phyloP scores from a whole-genome alignment of 2,888 invertebrate genomes.

The Brachynemurus nebulosus region DNA sequence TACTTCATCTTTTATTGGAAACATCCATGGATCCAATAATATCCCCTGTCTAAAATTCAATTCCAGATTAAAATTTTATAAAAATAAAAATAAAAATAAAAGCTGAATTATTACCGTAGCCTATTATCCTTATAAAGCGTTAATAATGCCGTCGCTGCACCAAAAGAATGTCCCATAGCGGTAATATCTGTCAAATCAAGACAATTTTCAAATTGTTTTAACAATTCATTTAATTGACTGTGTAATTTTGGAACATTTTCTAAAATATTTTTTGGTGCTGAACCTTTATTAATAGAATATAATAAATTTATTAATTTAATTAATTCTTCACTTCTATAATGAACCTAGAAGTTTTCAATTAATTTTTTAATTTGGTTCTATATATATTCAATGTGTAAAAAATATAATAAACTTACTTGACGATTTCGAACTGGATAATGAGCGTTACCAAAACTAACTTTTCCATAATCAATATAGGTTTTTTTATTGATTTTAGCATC shows the following conservation, averaged over 20 bases:
- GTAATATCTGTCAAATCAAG: constrained; percentile 33
- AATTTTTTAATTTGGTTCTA: neutral
- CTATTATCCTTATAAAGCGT: constrained; percentile 37
- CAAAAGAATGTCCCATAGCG: constrained; percentile 52
- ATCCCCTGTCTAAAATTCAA: constrained; percentile 32
- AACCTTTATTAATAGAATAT: constrained; percentile 34
- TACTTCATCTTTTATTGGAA: constrained; percentile 36
- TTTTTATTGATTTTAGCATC: constrained; percentile 26
- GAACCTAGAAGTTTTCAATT: constrained; percentile 27
- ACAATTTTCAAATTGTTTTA: constrained; percentile 28
- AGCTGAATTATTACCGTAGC: constrained; percentile 32
- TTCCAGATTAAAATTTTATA: too few species aligned
- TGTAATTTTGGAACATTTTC: constrained; percentile 26
- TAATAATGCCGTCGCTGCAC: constrained; percentile 44
- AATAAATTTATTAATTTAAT: constrained; percentile 35
- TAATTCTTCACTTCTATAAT: constrained; percentile 36
- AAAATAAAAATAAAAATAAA: constrained; percentile 1
- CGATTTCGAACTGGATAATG: constrained; percentile 29
- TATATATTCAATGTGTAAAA: too few species aligned
- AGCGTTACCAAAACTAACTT: constrained; percentile 27
- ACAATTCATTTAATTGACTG: constrained; percentile 18
- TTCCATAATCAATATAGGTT: constrained; percentile 26
- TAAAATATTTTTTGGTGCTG: constrained; percentile 33
- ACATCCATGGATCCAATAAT: constrained; percentile 47
- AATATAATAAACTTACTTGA: constrained; percentile 29